Evolutionary conservation across 2,888 invertebrate species (phyloP), one percentile per base, ranked within the genome.

Genomic region (Entomobrya multifasciata): DNA sequence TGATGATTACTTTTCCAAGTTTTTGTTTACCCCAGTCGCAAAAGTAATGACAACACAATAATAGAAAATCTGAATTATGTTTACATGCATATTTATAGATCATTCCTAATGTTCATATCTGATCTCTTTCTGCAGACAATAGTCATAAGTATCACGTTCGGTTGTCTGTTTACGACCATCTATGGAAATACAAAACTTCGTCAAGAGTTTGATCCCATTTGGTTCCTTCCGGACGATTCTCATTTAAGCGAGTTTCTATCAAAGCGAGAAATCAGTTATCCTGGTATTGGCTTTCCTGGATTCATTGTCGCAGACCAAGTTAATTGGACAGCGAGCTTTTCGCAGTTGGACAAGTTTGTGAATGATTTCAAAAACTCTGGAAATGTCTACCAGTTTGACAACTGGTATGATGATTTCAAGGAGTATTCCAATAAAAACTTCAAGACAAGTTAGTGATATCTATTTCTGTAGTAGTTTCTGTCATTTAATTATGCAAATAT

Each of bases 121-220:
- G 13, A n/a, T n/a, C n/a, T n/a, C n/a, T n/a, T n/a, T n/a, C n/a
- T 60, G n/a, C 25, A 94, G 94, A 91, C 94, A 27, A 87, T 94
- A 13, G 93, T 96, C 6, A 92, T 96, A 72, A 72, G 95, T 49
- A 92, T 95, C 79, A 95, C 96, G 1, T 79, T 95, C 47, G 92
- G 93, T 11, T 93, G 95, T 86, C 93, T 95, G 5, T 94, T 94
- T 27, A 93, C 95, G 87, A 95, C 95, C 91, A 93, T 95, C 81
- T 93, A 94, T 91, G 95, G 95, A 47, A 93, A 95, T 72, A 92
- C 95, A 78, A 94, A 94, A 90, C 93, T 96, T 78, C 95, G 96
- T 92, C 96, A 96, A 92, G 95, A 95, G 92, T 96, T 96, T 92
- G 96, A 96, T 92, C 95, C 95, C 0, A 94, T 94, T 80, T 96